Evolutionary conservation across 2,797 vertebrate genomes (phyloP).

Genomic region (Oceanodroma leucorhoa): DNA sequence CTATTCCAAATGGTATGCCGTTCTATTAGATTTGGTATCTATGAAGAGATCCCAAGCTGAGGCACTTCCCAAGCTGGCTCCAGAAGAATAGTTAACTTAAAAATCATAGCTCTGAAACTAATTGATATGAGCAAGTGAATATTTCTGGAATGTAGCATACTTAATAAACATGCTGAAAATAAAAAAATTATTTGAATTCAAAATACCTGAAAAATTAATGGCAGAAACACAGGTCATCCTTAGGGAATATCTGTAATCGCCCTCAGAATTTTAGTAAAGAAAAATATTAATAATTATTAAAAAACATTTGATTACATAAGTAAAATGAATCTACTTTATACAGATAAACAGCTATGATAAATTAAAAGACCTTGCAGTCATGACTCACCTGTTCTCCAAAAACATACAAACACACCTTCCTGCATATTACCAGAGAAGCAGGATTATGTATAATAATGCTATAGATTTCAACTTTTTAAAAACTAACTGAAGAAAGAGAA

Average conservation of each 20-base stretch:
- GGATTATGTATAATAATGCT: not conserved
- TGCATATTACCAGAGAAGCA: not conserved
- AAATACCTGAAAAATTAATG: constrained; percentile 1
- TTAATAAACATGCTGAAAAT: not conserved
- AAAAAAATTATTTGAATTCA: not conserved
- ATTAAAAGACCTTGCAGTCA: not conserved
- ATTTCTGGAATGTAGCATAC: not conserved
- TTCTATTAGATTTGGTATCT: not conserved
- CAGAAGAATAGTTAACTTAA: not conserved
- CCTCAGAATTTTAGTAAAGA: not conserved
- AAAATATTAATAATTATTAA: not conserved
- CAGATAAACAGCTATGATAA: not conserved
- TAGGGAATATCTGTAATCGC: not conserved
- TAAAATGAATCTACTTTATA: not conserved
- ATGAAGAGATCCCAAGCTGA: not conserved
- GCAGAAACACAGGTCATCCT: not conserved
- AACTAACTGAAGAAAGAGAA: not conserved
- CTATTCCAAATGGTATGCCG: not conserved
- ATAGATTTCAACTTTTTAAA: not conserved
- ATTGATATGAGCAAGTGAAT: rapidly evolving
- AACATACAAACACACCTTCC: not conserved
- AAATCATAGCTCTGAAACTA: not conserved
- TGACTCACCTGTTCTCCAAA: not conserved
- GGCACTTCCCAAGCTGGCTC: not conserved
- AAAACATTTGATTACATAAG: not conserved